phyloP scores from a whole-genome alignment of 2,113 vertebrate species.

The Grantiella picta region DNA sequence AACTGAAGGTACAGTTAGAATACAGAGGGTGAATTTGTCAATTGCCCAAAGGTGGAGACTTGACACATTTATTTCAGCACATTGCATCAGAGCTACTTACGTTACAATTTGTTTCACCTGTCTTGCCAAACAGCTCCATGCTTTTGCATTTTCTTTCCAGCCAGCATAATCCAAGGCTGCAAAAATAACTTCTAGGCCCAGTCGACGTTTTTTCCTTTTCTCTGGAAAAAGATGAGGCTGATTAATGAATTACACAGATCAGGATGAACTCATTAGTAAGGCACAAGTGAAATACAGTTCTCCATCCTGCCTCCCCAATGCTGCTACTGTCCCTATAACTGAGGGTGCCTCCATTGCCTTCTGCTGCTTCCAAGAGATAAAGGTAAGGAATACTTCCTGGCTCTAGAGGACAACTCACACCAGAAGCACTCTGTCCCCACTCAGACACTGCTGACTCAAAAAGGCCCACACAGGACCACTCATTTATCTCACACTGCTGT shows the following conservation, averaged over 20 bases:
- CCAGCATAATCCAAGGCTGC: slow-evolving; percentile 83
- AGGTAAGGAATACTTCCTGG: not conserved
- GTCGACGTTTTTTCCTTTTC: slow-evolving; percentile 45
- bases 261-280: not conserved
- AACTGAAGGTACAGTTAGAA: not conserved
- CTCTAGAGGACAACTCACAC: not conserved
- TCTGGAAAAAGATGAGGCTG: slow-evolving; percentile 63
- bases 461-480: not conserved
- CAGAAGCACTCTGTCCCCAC: not conserved
- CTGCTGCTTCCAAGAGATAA: not conserved
- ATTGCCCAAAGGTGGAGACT: not conserved
- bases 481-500: not conserved
- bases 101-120: slow-evolving; percentile 66
- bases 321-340: not conserved
- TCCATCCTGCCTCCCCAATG: not conserved
- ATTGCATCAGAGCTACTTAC: slow-evolving; percentile 54
- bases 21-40: not conserved
- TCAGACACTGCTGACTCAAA: not conserved
- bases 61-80: not conserved
- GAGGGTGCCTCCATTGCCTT: not conserved
- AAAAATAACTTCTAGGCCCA: slow-evolving; percentile 80
- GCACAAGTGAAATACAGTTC: not conserved
- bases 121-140: slow-evolving; percentile 79
- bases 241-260: not conserved
- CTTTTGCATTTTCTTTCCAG: slow-evolving; percentile 79